Conservation (phyloP, 2,888 invertebrate genomes). For the Idaea dimidiata region DNA sequence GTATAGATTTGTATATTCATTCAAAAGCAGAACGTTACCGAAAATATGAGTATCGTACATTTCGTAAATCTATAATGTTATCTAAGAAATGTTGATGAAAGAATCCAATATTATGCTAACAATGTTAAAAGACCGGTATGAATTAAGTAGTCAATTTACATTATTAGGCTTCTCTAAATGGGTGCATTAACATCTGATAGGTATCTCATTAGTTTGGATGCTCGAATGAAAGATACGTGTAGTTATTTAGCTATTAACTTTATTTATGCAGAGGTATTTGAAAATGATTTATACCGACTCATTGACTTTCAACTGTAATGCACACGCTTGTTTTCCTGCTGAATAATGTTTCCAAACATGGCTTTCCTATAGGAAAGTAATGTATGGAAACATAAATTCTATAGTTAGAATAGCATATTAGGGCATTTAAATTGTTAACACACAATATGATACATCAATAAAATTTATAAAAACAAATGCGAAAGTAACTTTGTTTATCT, state of each 20-base stretch:
- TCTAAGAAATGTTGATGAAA: slow-evolving; percentile 1
- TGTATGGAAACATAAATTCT: too few species aligned
- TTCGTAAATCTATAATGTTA: background rate
- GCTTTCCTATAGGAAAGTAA: too few species aligned
- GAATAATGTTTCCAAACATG: too few species aligned
- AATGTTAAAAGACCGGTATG: background rate
- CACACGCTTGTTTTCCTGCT: background rate
- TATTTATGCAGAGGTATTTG: background rate
- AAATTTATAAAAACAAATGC: too few species aligned
- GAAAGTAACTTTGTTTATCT: too few species aligned
- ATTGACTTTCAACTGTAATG: background rate
- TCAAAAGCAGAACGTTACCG: background rate
- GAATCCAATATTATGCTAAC: background rate
- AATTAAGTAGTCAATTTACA: background rate
- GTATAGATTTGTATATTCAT: background rate
- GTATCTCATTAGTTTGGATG: background rate
- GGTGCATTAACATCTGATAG: background rate
- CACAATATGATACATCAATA: too few species aligned
- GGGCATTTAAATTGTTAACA: too few species aligned
- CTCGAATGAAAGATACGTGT: background rate
- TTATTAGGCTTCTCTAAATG: background rate
- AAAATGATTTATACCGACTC: background rate
- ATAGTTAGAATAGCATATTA: too few species aligned
- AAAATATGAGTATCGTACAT: background rate
- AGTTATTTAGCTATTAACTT: background rate